These are phyloP conservation scores for Enteromius mattozi DNA, from an alignment of 2,797 vertebrate genomes.

Conservation along the genomic window DNA sequence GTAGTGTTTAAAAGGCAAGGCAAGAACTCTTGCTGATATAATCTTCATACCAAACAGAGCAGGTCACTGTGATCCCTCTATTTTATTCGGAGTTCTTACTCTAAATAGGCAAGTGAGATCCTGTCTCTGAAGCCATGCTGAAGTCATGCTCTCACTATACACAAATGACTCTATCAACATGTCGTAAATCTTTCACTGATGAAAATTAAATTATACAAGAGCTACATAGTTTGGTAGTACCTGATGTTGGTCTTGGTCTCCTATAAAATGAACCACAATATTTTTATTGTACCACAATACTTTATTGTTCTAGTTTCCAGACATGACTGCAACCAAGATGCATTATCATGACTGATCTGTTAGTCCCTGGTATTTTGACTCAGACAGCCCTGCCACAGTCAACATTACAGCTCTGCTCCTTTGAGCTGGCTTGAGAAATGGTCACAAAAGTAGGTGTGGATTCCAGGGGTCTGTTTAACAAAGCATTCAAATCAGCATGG, in stretches of 20 bases:
- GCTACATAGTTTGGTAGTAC: slow-evolving; percentile 13
- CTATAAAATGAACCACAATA: slow-evolving; percentile 19
- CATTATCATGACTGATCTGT: slow-evolving; percentile 27
- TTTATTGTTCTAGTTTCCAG: slow-evolving; percentile 11
- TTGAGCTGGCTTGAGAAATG: slow-evolving; percentile 23
- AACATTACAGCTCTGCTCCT: slow-evolving; percentile 26
- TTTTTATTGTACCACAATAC: slow-evolving; percentile 16
- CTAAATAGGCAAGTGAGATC: slow-evolving; percentile 59
- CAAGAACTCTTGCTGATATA: slow-evolving; percentile 34
- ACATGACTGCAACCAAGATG: slow-evolving; percentile 4
- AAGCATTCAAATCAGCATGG: background rate
- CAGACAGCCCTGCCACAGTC: slow-evolving; percentile 12
- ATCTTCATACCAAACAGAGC: slow-evolving; percentile 36
- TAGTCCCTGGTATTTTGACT: slow-evolving; percentile 14
- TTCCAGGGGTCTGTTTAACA: slow-evolving; percentile 10
- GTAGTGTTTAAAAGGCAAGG: slow-evolving; percentile 30
- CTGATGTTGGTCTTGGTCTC: slow-evolving; percentile 18
- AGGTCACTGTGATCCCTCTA: slow-evolving; percentile 18
- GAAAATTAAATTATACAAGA: slow-evolving; percentile 30
- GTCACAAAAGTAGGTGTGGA: background rate
- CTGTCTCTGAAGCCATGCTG: slow-evolving; percentile 55
- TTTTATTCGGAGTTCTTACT: slow-evolving; percentile 45
- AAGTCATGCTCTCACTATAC: slow-evolving; percentile 46
- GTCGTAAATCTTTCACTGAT: slow-evolving; percentile 52
- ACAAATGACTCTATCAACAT: slow-evolving; percentile 50